Percentiles rank a stretch among this genome's conserved stretches.
These are phyloP conservation scores for Dryas iulia DNA, from an alignment of 1,140 invertebrate genomes.

Conservation along the genomic window DNA sequence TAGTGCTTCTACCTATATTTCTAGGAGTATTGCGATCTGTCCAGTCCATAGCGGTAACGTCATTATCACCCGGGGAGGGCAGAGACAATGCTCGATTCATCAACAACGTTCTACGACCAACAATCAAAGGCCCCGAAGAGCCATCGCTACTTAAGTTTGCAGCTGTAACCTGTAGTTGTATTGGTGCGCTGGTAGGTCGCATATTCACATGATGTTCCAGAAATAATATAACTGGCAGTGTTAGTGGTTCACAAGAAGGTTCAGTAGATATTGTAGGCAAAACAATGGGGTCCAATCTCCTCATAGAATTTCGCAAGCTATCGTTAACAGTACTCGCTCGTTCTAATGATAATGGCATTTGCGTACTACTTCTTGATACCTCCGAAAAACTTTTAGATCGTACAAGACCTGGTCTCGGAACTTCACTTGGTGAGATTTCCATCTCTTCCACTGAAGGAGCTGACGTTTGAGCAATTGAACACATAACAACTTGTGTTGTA, in stretches of 20 bases:
- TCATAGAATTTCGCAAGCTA: constrained; percentile 68
- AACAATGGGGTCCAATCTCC: constrained; percentile 68
- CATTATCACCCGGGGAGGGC: constrained; percentile 67
- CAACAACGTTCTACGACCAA: constrained; percentile 62
- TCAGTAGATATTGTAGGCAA: constrained; percentile 59
- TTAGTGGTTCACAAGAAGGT: constrained; percentile 56
- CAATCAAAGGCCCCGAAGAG: constrained; percentile 66
- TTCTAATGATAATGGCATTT: constrained; percentile 49
- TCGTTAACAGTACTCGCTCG: constrained; percentile 55
- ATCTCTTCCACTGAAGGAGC: constrained; percentile 43
- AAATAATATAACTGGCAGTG: constrained; percentile 72
- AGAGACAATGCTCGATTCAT: constrained; percentile 70
- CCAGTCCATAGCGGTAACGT: constrained; percentile 60
- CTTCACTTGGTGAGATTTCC: constrained; percentile 40
- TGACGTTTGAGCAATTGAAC: constrained; percentile 39
- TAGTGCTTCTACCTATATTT: constrained; percentile 57
- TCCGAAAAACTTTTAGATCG: constrained; percentile 71
- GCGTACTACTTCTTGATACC: constrained; percentile 47
- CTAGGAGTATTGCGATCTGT: constrained; percentile 56
- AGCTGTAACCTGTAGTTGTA: constrained; percentile 73
- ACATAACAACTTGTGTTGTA: constrained; percentile 65
- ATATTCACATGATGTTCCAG: constrained; percentile 73
- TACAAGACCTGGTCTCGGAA: constrained; percentile 43
- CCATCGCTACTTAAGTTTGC: constrained; percentile 68
- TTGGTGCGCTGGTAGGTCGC: constrained; percentile 70